These are phyloP conservation scores for Eupithecia dodoneata DNA, from an alignment of 2,888 invertebrate genomes.

Conservation along the genomic window DNA sequence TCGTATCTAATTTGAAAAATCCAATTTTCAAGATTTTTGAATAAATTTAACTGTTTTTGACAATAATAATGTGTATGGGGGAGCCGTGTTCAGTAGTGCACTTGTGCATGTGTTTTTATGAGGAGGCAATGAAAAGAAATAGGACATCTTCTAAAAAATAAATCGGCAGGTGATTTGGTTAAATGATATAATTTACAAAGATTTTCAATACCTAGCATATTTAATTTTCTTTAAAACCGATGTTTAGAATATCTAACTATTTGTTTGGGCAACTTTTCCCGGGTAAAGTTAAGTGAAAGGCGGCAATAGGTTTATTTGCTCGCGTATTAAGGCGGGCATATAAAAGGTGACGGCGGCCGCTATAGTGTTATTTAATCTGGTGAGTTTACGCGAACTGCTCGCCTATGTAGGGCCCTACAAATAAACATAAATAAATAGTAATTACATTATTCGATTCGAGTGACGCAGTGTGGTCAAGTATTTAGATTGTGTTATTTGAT, in stretches of 20 bases:
- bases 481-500: neutral
- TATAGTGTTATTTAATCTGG: slow-evolving; percentile 61
- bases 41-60: too few species aligned
- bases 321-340: slow-evolving; percentile 57
- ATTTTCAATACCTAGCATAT: neutral
- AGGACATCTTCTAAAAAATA: neutral
- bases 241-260: neutral
- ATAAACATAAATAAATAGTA: slow-evolving; percentile 21
- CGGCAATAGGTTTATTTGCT: slow-evolving; percentile 13
- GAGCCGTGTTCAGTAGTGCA: too few species aligned
- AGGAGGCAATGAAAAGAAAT: neutral
- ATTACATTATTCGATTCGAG: slow-evolving; percentile 2
- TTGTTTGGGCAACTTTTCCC: neutral
- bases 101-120: too few species aligned
- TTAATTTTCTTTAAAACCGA: neutral
- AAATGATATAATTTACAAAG: neutral
- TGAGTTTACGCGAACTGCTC: slow-evolving; percentile 56
- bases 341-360: slow-evolving; percentile 66
- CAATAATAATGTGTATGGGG: too few species aligned
- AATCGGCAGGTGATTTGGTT: neutral
- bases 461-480: neutral
- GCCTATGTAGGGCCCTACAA: slow-evolving; percentile 19
- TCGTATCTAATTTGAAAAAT: too few species aligned
- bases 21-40: too few species aligned
- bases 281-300: slow-evolving; percentile 2